phyloP scores from a whole-genome alignment of 2,113 vertebrate genomes.

The Limanda limanda region DNA sequence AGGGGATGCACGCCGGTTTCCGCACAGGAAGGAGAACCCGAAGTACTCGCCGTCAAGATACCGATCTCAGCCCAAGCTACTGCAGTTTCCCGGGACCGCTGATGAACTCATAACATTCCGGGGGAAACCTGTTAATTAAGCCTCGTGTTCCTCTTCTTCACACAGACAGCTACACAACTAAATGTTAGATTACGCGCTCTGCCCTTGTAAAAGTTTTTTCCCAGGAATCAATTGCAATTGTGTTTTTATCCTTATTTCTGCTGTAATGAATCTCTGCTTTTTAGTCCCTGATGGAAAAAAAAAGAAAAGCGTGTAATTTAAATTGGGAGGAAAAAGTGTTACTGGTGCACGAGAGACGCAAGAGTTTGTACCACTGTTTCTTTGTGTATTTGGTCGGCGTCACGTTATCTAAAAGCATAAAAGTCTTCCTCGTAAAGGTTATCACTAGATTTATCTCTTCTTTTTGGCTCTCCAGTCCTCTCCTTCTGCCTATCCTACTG shows the following conservation, averaged over 20 bases:
- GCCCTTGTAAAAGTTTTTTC: too few species aligned
- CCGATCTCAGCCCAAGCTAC: too few species aligned
- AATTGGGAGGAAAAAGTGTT: background rate
- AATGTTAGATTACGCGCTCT: background rate
- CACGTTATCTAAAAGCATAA: slow-evolving; percentile 14
- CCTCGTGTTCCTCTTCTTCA: too few species aligned
- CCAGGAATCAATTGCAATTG: background rate
- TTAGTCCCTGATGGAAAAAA: background rate
- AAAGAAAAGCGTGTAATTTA: background rate
- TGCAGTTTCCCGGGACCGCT: too few species aligned
- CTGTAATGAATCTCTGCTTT: background rate
- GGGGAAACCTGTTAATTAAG: too few species aligned
- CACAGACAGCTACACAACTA: background rate
- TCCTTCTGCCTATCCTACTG: slow-evolving; percentile 43
- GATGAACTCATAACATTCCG: too few species aligned
- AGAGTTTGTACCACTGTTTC: background rate
- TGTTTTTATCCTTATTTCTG: background rate
- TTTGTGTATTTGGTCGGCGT: slow-evolving; percentile 1
- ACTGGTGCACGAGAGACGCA: background rate
- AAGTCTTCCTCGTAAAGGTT: slow-evolving; percentile 16
- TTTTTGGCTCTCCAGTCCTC: slow-evolving; percentile 22
- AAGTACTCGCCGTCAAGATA: too few species aligned
- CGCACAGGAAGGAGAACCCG: background rate
- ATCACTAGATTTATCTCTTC: background rate
- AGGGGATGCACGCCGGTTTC: slow-evolving; percentile 11